These are phyloP conservation scores for Cercopithecus mona DNA, from an alignment of 2,113 vertebrate genomes.

Conservation along the genomic window DNA sequence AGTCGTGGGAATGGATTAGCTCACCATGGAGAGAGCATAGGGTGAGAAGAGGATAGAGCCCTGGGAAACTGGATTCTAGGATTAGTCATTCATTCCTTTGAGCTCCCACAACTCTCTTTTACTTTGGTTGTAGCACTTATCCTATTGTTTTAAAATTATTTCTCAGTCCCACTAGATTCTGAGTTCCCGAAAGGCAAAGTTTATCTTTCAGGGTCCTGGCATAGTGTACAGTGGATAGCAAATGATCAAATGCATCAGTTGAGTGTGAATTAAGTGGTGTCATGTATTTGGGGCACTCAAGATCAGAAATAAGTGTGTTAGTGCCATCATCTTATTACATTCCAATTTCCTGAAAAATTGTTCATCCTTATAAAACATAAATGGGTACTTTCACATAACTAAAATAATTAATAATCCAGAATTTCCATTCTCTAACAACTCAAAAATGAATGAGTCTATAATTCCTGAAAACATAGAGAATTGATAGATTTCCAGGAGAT, in stretches of 20 bases:
- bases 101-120: neutral
- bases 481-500: neutral
- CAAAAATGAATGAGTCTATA: neutral
- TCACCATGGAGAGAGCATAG: neutral
- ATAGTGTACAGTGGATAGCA: neutral
- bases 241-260: neutral
- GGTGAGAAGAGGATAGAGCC: neutral
- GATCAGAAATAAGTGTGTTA: neutral
- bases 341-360: neutral
- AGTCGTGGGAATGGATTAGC: neutral
- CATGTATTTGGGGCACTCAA: neutral
- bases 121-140: neutral
- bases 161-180: neutral
- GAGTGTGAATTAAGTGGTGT: neutral
- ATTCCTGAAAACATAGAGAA: neutral
- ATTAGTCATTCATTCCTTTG: neutral
- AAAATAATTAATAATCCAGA: neutral
- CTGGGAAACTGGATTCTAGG: neutral
- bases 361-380: neutral
- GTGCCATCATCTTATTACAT: neutral
- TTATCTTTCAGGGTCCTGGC: neutral
- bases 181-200: neutral
- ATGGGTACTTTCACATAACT: neutral
- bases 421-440: neutral
- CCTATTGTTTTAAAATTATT: neutral